Evolutionary conservation across 2,888 invertebrate genomes (phyloP).

Genomic region (Amblyjoppa fuscipennis): DNA sequence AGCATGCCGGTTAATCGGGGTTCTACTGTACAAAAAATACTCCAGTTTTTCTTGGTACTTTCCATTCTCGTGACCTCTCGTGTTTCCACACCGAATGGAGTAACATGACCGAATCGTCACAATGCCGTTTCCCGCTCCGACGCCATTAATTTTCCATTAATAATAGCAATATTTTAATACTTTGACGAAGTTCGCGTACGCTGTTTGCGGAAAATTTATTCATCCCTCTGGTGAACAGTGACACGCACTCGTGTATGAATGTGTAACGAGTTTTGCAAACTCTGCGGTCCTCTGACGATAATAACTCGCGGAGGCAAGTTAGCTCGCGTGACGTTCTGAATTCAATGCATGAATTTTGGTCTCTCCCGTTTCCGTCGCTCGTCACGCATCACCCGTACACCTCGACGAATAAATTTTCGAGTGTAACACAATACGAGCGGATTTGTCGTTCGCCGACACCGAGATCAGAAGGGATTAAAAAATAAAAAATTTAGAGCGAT

Average conservation of each 20-base stretch:
- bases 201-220: constrained; percentile 24
- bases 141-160: constrained; percentile 37
- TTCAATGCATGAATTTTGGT: constrained; percentile 57
- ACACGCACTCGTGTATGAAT: constrained; percentile 41
- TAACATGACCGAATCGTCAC: not conserved
- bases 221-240: constrained; percentile 15
- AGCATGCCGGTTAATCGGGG: too few species aligned
- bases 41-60: not conserved
- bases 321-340: constrained; percentile 43
- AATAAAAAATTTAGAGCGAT: constrained; percentile 49
- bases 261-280: constrained; percentile 57
- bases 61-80: not conserved
- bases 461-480: constrained; percentile 31
- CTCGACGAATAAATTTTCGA: constrained; percentile 28
- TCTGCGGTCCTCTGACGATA: constrained; percentile 21
- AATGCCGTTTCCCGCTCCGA: constrained; percentile 1
- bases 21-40: too few species aligned
- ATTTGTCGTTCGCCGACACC: not conserved
- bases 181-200: not conserved
- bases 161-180: constrained; percentile 32
- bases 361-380: not conserved
- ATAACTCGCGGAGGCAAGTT: constrained; percentile 14
- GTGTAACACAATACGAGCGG: constrained; percentile 1
- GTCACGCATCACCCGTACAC: not conserved
- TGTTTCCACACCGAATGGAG: not conserved